Conservation (phyloP, 2,888 invertebrate genomes). For the Epiblema foenella region DNA sequence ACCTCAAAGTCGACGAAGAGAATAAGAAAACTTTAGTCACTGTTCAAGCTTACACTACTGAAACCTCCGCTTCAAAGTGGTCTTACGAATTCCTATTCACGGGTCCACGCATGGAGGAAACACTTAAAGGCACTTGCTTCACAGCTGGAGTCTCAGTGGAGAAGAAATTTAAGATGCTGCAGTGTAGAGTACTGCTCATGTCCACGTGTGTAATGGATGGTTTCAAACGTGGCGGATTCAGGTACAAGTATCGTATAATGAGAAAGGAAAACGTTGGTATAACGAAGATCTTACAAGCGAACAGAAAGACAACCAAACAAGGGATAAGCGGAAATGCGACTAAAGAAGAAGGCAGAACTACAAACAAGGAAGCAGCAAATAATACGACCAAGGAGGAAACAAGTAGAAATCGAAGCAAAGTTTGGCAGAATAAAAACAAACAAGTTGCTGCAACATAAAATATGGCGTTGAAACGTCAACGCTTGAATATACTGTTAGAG, state of each 20-base stretch:
- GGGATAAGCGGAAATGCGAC: not conserved
- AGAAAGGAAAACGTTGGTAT: not conserved
- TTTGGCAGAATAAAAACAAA: too few species aligned
- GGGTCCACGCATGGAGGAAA: not conserved
- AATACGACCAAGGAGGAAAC: too few species aligned
- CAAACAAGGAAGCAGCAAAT: too few species aligned
- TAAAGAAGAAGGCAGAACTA: not conserved
- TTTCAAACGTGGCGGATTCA: constrained; percentile 5
- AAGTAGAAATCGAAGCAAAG: too few species aligned
- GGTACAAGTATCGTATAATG: constrained; percentile 20
- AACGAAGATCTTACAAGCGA: not conserved
- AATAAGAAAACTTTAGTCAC: not conserved
- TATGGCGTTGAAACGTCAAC: too few species aligned
- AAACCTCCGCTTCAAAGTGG: constrained; percentile 20
- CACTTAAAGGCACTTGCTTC: not conserved
- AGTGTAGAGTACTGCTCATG: constrained; percentile 6
- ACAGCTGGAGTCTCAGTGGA: not conserved
- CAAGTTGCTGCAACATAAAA: too few species aligned
- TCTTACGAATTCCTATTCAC: not conserved
- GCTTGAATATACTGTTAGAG: too few species aligned
- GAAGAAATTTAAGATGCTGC: constrained; percentile 11
- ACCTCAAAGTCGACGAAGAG: constrained; percentile 13
- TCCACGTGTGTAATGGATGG: not conserved
- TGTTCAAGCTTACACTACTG: not conserved
- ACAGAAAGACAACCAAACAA: not conserved